Evolutionary conservation across 2,113 vertebrate species (phyloP).

Genomic region (Sterrhoptilus dennistouni): DNA sequence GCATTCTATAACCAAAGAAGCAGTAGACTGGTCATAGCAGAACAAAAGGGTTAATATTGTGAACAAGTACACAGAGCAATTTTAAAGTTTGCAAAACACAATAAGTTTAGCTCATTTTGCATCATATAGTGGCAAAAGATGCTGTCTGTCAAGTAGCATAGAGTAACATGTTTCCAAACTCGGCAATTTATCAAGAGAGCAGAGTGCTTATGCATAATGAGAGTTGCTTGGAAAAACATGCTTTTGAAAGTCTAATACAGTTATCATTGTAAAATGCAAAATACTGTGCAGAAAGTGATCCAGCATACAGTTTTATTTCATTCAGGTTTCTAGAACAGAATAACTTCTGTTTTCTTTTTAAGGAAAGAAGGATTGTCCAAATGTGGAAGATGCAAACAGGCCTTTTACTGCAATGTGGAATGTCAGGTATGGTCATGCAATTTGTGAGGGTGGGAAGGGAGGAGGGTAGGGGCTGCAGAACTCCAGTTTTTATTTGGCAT

Average conservation of each 20-base stretch:
- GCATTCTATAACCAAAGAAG: not conserved
- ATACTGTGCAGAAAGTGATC: not conserved
- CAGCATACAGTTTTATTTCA: not conserved
- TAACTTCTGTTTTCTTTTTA: slow-evolving; percentile 58
- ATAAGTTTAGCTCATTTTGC: not conserved
- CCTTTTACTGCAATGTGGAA: slow-evolving; percentile 91
- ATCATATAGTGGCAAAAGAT: not conserved
- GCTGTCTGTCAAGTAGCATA: not conserved
- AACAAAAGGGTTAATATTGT: not conserved
- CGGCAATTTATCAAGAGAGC: not conserved
- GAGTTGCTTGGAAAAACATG: not conserved
- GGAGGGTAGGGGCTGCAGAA: not conserved
- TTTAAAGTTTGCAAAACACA: not conserved
- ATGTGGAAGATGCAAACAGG: slow-evolving; percentile 96
- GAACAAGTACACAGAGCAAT: not conserved
- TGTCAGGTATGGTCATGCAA: slow-evolving; percentile 85
- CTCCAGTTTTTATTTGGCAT: not conserved
- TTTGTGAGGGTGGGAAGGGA: not conserved
- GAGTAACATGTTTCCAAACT: not conserved
- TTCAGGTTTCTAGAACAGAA: not conserved
- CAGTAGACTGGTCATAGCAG: not conserved
- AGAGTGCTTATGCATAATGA: not conserved
- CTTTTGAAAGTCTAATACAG: not conserved
- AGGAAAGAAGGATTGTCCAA: slow-evolving; percentile 92
- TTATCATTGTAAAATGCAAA: not conserved